Evolutionary conservation across 2,888 invertebrate species (phyloP).

Genomic region (Campoplex nolae): DNA sequence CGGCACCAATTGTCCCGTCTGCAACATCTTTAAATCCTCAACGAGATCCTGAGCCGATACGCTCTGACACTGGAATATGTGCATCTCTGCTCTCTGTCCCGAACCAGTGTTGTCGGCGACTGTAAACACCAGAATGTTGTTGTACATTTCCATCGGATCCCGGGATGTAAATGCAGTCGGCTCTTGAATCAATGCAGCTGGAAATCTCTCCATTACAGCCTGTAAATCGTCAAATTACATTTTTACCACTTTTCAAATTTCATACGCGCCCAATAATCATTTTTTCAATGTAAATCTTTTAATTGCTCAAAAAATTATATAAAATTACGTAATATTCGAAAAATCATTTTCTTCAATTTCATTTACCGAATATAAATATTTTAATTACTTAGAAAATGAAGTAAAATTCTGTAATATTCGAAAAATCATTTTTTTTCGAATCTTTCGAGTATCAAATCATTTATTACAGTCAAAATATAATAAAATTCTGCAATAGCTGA

Average conservation of each 20-base stretch:
- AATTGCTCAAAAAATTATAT: background rate
- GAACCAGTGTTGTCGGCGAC: conserved; percentile 90
- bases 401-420: background rate
- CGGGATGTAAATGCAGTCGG: conserved; percentile 99
- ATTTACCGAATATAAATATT: background rate
- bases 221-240: conserved; percentile 81
- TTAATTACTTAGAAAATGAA: background rate
- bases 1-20: conserved; percentile 86
- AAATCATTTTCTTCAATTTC: background rate
- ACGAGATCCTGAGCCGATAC: conserved; percentile 93
- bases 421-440: background rate
- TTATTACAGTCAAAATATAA: background rate
- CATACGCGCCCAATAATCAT: background rate
- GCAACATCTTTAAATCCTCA: conserved; percentile 91
- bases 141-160: conserved; percentile 98
- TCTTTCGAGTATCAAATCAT: background rate
- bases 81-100: conserved; percentile 94
- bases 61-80: conserved; percentile 96
- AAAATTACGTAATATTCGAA: background rate
- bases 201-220: conserved; percentile 99
- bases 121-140: conserved; percentile 99
- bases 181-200: conserved; percentile 95
- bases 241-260: background rate
- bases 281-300: background rate
- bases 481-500: background rate